Base-by-base conservation (phyloP, 2,888 invertebrate species). In the Diadromus collaris region DNA sequence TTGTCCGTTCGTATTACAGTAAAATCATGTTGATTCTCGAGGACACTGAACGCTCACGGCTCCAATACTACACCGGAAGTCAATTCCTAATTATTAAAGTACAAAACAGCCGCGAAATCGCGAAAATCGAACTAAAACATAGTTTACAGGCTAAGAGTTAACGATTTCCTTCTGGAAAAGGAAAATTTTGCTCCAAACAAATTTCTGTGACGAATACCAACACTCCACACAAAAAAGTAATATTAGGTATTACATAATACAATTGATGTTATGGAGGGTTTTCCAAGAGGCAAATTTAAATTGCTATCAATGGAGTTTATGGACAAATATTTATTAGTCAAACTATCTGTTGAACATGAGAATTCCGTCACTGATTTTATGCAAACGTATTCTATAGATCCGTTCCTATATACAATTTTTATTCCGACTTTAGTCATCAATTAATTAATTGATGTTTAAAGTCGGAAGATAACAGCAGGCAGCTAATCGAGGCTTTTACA, bases 1-100 rank as follows among this genome's bases (percentile, higher is more conserved):
- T 56, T 29, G 24, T 56, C 27, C 16, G 16, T 56, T 56, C 27
- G 16, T 56, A 6, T n/a, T n/a, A 29, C n/a, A 16, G 29, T 27
- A 27, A 56, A 56, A 56, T 29, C 56, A 56, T 56, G 56, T 29
- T 29, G 56, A 56, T 16, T 16, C 13, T 7, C 16, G 56, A 27
- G 29, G 2, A 56, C 56, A 27, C 29, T 48, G 16, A 56, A 29
- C 29, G 56, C 16, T 56, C 27, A 1, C 6, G 1, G 56, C 16
- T 27, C 13, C 27, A 16, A 27, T 27, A 6, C 27, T 56, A 56
- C 16, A 29, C 29, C 27, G 29, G 56, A 29, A 56, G 56, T 56
- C 29, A 56, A 29, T 29, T 56, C 24, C 56, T 29, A 44, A 44
- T 44, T 44, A 29, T 68, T 54, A 10, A 29, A 2, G 9, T 29